Evolutionary conservation across 2,113 vertebrate genomes (phyloP).

Genomic region (Xiphias gladius): DNA sequence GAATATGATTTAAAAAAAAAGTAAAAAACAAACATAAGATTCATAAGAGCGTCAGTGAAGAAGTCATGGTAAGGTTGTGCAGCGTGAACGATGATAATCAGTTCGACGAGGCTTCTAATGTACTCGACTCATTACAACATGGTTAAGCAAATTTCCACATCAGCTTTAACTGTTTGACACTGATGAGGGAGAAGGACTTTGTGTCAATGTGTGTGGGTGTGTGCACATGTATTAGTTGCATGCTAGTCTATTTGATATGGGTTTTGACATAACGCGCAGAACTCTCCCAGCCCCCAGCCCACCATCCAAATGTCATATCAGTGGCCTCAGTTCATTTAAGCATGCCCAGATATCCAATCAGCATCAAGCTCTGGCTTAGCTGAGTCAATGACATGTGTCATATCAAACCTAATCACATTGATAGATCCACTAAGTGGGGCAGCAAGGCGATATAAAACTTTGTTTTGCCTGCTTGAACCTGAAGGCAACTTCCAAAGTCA

Average conservation of each 20-base stretch:
- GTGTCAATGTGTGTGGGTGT: slow-evolving; percentile 2
- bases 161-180: slow-evolving; percentile 58
- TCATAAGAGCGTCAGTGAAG: neutral
- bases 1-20: slow-evolving; percentile 3
- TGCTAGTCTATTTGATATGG: slow-evolving; percentile 62
- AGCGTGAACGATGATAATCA: slow-evolving; percentile 59
- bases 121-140: slow-evolving; percentile 56
- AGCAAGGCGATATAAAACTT: slow-evolving; percentile 37
- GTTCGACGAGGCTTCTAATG: slow-evolving; percentile 60
- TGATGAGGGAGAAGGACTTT: slow-evolving; percentile 57
- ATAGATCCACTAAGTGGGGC: slow-evolving; percentile 63
- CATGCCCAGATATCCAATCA: slow-evolving; percentile 56
- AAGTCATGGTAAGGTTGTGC: slow-evolving; percentile 18
- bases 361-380: slow-evolving; percentile 37
- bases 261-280: slow-evolving; percentile 46
- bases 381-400: slow-evolving; percentile 61
- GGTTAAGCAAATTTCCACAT: slow-evolving; percentile 67
- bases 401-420: slow-evolving; percentile 59
- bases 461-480: slow-evolving; percentile 17
- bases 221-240: slow-evolving; percentile 24
- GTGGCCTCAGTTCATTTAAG: slow-evolving; percentile 66
- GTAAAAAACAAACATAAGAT: neutral
- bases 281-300: slow-evolving; percentile 32
- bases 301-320: slow-evolving; percentile 42
- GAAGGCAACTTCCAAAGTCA: slow-evolving; percentile 8